Evolutionary conservation across 2,888 invertebrate species (phyloP), one percentile per base, ranked within the genome.

Genomic region (Drosophila mimetica): DNA sequence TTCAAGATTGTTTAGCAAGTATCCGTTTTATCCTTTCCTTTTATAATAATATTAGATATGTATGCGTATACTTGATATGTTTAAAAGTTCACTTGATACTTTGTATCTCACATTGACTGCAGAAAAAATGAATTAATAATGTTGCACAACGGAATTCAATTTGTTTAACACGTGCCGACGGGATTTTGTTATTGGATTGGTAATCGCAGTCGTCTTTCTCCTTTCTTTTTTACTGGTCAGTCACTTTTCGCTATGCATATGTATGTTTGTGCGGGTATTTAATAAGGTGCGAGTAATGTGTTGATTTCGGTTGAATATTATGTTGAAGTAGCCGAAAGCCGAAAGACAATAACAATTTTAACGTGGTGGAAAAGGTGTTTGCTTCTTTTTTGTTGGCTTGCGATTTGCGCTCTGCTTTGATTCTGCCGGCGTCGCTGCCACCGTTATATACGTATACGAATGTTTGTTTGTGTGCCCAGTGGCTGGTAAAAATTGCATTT

Each of bases 281-380:
- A 54, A 55, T 55, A 36, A 54, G 37, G 37, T 37, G 34, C 44
- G 44, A 59, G 60, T 44, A 46, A 46, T 30, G 63, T 36, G 63
- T 60, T 46, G 63, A 39, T 61, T 53, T 63, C 18, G 37, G 18
- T 55, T 36, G 18, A 48, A 37, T 55, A 55, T 48, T 55, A 47
- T 55, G 55, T 25, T 47, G 32, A 16, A 44, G 46, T 44, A 30
- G 37, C 64, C 60, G 46, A 58, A 57, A 22, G 37, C 64, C 60
- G 37, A 30, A 57, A 57, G 57, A 47, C 46, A 61, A 63, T 63
- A 61, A 63, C 64, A 61, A 61, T 46, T 46, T 61, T n/a, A 61
- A 46, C 37, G 60, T 61, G 60, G 60, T 61, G 60, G 60, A 63
- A 60, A 60, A 63, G 63, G 46, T 30, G 44, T 44, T 60, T 39